Base-by-base conservation (phyloP, 2,888 invertebrate species). In the Tiliacea aurago region DNA sequence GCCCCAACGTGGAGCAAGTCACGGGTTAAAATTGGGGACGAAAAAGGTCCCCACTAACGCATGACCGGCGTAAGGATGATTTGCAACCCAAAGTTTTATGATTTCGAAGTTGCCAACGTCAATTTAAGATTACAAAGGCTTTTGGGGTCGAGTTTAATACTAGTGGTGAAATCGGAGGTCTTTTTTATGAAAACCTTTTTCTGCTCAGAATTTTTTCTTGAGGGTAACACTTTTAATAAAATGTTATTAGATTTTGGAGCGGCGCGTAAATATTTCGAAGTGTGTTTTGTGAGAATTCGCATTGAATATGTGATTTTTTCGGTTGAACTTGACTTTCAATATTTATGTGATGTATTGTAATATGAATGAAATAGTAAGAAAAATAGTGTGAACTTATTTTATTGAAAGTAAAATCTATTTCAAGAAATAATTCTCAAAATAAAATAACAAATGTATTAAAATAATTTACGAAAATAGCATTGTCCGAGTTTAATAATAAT, bases 21-120 rank as follows among this genome's bases (percentile, higher is more conserved):
- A 86, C 75, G 80, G 80, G 79, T 78, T 81, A 79, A 86, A 87
- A 82, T 86, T 87, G 72, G 86, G 85, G 78, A 71, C 51, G 80
- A 75, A 84, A 86, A 86, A 81, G 86, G 84, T 77, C 77, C 67
- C 73, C 41, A 56, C 73, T 78, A 76, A 81, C 85, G 88, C 86
- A 80, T 80, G 78, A 78, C 78, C 73, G 70, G 51, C 62, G 71
- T 66, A 73, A 76, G 68, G 79, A 81, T 87, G 86, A 86, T 86
- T 82, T 84, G 76, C 84, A 70, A 87, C 73, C 84, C 73, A 79
- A 84, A 84, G 81, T 84, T 86, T 85, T 84, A 80, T 81, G 73
- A 84, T 86, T 79, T 84, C 78, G 63, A 84, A 81, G 78, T 84
- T 81, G 64, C 70, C 67, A 78, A 81, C 73, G 78, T 77, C 86